Conservation (phyloP, 1,140 invertebrate genomes). For the Aphelenchoides besseyi region DNA sequence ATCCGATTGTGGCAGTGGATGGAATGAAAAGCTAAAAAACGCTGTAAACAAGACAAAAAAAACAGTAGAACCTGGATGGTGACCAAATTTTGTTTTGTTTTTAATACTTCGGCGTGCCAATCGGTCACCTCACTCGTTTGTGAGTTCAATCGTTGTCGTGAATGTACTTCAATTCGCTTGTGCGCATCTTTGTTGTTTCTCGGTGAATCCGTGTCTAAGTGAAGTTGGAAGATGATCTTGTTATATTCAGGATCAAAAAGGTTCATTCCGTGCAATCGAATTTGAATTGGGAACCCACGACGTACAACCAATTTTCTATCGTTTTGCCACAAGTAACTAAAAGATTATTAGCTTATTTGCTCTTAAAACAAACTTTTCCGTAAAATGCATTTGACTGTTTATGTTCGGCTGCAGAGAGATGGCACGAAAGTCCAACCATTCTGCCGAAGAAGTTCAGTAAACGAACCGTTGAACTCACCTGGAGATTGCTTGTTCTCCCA, state of each 20-base stretch:
- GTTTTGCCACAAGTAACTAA: slow-evolving; percentile 21
- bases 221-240: not conserved
- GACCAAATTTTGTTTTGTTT: not conserved
- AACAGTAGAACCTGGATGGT: not conserved
- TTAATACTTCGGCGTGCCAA: slow-evolving; percentile 6
- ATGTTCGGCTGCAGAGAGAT: slow-evolving; percentile 2
- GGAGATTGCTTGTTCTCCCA: too few species aligned
- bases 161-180: not conserved
- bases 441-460: too few species aligned
- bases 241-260: not conserved
- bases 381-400: not conserved
- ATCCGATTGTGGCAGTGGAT: not conserved
- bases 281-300: not conserved
- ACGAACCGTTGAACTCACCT: too few species aligned
- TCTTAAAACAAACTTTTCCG: slow-evolving; percentile 1
- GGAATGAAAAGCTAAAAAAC: not conserved
- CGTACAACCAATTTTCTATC: slow-evolving; percentile 9
- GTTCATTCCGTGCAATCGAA: not conserved
- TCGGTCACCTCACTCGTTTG: too few species aligned
- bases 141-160: not conserved
- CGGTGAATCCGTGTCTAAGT: not conserved
- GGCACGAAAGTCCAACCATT: not conserved
- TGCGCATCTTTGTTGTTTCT: not conserved
- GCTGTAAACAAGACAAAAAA: not conserved
- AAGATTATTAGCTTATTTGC: not conserved